Evolutionary conservation across 2,888 invertebrate species (phyloP), one percentile per base, ranked within the genome.

Genomic region (Callyntrura sp.): DNA sequence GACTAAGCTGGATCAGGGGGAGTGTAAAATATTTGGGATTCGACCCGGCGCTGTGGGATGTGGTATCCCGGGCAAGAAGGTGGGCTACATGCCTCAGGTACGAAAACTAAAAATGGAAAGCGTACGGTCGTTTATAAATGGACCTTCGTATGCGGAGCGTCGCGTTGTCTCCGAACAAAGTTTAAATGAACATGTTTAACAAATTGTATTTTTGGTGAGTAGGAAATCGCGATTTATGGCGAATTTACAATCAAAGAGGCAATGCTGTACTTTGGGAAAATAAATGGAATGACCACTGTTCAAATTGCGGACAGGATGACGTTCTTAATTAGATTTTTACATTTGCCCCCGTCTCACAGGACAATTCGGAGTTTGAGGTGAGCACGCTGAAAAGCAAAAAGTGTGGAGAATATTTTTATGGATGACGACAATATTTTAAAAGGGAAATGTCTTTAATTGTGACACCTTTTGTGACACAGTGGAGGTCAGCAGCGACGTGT

Each of bases 71-170:
- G 99, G 99, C 11, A 97, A 97, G 94, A 96, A 98, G 35, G 98
- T 99, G n/a, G 99, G 99, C 81, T 99, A 98, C 95, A 99, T 99
- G 99, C 99, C 99, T 0, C 97, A 97, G 96, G 97, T 97, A 94
- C 92, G 57, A 1, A 35, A 6, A 35, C 35, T 4, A 35, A 35
- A 35, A 35, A 35, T n/a, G n/a, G 35, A 35, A 35, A 6, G n/a
- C n/a, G n/a, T n/a, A n/a, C n/a, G n/a, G n/a, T n/a, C n/a, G n/a
- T n/a, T n/a, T n/a, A n/a, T n/a, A n/a, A n/a, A n/a, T n/a, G n/a
- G n/a, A n/a, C n/a, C n/a, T n/a, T n/a, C n/a, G n/a, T n/a, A n/a
- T n/a, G n/a, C n/a, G n/a, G n/a, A n/a, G n/a, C n/a, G n/a, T n/a
- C n/a, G n/a, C n/a, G n/a, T n/a, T n/a, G n/a, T n/a, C n/a, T n/a